Percentiles rank a stretch among this genome's conserved stretches.
These are phyloP conservation scores for Poeciliopsis infans DNA, from an alignment of 2,797 vertebrate species.

Conservation along the genomic window DNA sequence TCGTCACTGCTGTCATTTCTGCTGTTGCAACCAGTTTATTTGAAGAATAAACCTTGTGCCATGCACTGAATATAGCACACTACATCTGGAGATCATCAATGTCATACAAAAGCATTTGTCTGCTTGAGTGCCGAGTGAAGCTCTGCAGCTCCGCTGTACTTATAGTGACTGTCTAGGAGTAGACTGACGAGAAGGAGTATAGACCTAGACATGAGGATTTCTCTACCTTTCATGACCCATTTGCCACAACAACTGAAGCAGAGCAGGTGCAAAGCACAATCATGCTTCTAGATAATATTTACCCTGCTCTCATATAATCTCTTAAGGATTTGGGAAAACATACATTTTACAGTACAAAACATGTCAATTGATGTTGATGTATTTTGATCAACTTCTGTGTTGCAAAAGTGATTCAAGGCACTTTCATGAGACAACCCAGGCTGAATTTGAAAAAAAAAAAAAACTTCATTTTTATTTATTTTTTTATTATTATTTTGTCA, in stretches of 20 bases:
- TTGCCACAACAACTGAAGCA: conserved; percentile 32
- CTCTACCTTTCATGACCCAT: conserved; percentile 34
- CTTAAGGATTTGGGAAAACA: background rate
- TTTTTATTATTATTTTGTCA: background rate
- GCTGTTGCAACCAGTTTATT: conserved; percentile 8
- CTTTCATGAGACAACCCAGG: background rate
- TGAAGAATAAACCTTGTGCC: conserved; percentile 31
- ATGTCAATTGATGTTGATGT: background rate
- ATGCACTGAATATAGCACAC: conserved; percentile 21
- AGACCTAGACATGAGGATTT: conserved; percentile 20
- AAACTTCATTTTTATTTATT: background rate
- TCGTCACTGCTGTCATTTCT: conserved; percentile 10
- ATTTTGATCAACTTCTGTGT: background rate
- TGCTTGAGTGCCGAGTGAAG: conserved; percentile 10
- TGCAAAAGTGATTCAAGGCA: background rate
- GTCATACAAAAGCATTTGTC: conserved; percentile 18
- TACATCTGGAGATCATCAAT: conserved; percentile 17
- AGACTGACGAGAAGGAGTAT: conserved; percentile 4
- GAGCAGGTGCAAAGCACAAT: conserved; percentile 9
- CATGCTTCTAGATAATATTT: background rate
- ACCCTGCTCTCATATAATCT: background rate
- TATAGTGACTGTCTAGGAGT: conserved; percentile 15
- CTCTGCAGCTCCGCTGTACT: conserved; percentile 21
- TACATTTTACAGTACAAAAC: background rate
- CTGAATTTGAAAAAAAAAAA: background rate